phyloP scores from a whole-genome alignment of 2,113 vertebrate genomes.

The Psilopogon haemacephalus region DNA sequence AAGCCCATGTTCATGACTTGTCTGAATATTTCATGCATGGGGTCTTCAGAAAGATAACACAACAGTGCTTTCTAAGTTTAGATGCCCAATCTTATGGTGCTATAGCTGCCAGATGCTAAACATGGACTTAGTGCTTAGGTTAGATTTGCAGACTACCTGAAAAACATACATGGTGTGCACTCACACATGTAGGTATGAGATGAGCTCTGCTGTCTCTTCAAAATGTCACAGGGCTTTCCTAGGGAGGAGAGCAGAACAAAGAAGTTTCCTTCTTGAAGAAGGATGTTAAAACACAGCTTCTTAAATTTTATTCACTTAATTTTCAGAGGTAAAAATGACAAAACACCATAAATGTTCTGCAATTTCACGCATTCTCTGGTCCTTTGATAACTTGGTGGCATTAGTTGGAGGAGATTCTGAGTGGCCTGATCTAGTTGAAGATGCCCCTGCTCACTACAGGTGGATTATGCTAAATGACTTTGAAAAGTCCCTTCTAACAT shows the following conservation, averaged over 20 bases:
- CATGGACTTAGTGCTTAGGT: accelerated
- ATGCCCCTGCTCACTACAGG: no score
- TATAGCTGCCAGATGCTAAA: neutral
- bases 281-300: neutral
- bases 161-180: neutral
- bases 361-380: neutral
- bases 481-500: no score
- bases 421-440: no score
- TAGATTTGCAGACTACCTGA: neutral
- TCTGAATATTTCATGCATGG: neutral
- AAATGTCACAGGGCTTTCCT: neutral
- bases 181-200: neutral
- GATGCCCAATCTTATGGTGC: accelerated
- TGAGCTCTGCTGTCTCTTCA: neutral
- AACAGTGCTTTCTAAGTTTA: accelerated
- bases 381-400: neutral
- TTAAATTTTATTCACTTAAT: neutral
- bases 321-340: neutral
- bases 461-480: no score
- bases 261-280: neutral
- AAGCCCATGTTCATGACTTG: neutral
- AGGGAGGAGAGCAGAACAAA: neutral
- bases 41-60: neutral
- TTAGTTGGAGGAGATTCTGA: neutral
- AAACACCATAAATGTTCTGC: neutral